A percentile compares a stretch with the other conserved stretches of the same genome.
Evolutionary conservation across 2,888 invertebrate species (phyloP).

Genomic region (Cheilosia soror): DNA sequence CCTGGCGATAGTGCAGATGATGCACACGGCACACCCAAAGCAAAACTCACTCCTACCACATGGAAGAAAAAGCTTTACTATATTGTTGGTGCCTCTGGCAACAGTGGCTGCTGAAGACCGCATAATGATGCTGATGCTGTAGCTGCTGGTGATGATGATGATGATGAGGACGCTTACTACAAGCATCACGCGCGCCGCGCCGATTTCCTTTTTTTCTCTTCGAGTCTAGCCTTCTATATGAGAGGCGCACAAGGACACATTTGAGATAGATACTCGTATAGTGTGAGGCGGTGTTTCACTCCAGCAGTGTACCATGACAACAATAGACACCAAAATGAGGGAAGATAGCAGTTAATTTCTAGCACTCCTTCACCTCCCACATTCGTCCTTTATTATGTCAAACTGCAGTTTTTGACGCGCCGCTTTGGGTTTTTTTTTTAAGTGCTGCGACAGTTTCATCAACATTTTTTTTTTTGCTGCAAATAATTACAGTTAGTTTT

Average conservation of each 20-base stretch:
- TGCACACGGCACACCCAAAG: constrained; percentile 6
- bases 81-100: constrained; percentile 34
- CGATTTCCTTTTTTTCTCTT: constrained; percentile 38
- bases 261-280: neutral
- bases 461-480: neutral
- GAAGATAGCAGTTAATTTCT: constrained; percentile 38
- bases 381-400: constrained; percentile 12
- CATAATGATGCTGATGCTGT: constrained; percentile 54
- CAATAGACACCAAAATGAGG: constrained; percentile 32
- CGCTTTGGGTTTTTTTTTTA: neutral
- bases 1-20: constrained; percentile 45
- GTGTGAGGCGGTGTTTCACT: constrained; percentile 11
- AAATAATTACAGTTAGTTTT: constrained; percentile 29
- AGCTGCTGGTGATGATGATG: constrained; percentile 29
- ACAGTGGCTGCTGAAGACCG: constrained; percentile 31
- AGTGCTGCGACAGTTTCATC: constrained; percentile 15
- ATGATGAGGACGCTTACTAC: constrained; percentile 25
- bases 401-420: constrained; percentile 40
- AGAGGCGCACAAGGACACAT: neutral
- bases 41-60: constrained; percentile 9
- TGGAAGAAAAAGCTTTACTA: neutral
- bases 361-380: neutral
- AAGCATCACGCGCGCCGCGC: constrained; percentile 12
- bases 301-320: constrained; percentile 28
- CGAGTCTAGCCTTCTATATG: constrained; percentile 23